phyloP scores from a whole-genome alignment of 2,797 vertebrate genomes.

The Ctenopoma multispine region DNA sequence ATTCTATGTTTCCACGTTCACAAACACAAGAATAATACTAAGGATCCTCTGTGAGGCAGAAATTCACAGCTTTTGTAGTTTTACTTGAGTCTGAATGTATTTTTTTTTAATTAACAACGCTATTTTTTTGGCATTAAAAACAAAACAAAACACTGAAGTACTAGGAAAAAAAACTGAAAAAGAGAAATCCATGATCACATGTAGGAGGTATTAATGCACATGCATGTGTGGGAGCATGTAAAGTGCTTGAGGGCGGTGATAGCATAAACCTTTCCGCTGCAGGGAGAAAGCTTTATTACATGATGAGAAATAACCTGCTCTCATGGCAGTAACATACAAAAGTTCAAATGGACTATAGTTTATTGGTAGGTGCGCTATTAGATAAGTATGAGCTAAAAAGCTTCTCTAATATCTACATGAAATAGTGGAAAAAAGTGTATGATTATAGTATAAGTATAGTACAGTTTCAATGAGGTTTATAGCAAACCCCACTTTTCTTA shows the following conservation, averaged over 20 bases:
- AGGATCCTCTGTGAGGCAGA: constrained; percentile 22
- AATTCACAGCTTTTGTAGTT: neutral
- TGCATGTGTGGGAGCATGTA: constrained; percentile 70
- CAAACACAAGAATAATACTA: constrained; percentile 24
- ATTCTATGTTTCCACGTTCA: constrained; percentile 33
- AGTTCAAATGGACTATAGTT: neutral
- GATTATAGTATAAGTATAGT: no score
- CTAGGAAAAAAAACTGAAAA: constrained; percentile 23
- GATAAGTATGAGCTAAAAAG: no score
- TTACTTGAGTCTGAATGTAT: neutral
- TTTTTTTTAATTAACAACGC: constrained; percentile 2
- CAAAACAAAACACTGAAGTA: constrained; percentile 10
- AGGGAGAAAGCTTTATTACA: constrained; percentile 33
- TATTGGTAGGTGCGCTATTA: no score
- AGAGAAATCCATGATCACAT: constrained; percentile 71
- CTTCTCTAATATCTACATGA: no score
- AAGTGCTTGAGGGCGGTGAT: constrained; percentile 66
- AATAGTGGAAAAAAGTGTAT: no score
- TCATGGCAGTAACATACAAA: constrained; percentile 1
- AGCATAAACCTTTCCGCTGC: constrained; percentile 59
- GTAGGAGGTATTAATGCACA: constrained; percentile 78
- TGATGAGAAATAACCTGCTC: constrained; percentile 8
- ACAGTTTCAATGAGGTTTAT: neutral
- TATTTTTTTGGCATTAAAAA: constrained; percentile 22
- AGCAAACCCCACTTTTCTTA: neutral